These are phyloP conservation scores for Anoplopoma fimbria DNA, from an alignment of 2,113 vertebrate species.

Conservation along the genomic window DNA sequence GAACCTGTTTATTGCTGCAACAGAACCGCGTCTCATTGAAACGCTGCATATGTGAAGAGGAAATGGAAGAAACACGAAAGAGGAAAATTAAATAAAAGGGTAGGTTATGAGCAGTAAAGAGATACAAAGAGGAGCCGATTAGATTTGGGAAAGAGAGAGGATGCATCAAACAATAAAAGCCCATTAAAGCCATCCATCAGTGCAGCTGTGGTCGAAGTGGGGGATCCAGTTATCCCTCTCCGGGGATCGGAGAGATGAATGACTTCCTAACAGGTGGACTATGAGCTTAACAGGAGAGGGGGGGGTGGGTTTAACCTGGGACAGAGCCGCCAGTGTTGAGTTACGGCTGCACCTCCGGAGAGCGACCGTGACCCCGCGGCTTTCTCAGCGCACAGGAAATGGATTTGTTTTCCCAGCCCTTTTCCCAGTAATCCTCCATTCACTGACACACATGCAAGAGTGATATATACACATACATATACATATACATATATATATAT, in stretches of 20 bases:
- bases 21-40: neutral
- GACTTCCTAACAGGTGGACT: slow-evolving; percentile 79
- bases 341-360: slow-evolving; percentile 71
- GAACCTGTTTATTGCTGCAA: neutral
- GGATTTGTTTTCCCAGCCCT: slow-evolving; percentile 63
- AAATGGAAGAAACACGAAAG: slow-evolving; percentile 4
- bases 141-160: slow-evolving; percentile 22
- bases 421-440: slow-evolving; percentile 49
- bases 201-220: slow-evolving; percentile 38
- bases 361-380: slow-evolving; percentile 55
- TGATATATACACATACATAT: neutral
- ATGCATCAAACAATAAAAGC: slow-evolving; percentile 58
- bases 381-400: slow-evolving; percentile 64
- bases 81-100: neutral
- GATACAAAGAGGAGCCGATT: slow-evolving; percentile 18
- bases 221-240: slow-evolving; percentile 48
- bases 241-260: slow-evolving; percentile 69
- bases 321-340: slow-evolving; percentile 36
- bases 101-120: slow-evolving; percentile 17
- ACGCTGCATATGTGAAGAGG: neutral
- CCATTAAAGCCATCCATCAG: slow-evolving; percentile 60
- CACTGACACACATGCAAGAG: neutral
- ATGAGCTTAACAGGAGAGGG: slow-evolving; percentile 30
- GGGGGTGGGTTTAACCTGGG: slow-evolving; percentile 51
- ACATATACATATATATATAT: neutral